Conservation (phyloP, 2,797 vertebrate genomes). For the Glyptemys insculpta region DNA sequence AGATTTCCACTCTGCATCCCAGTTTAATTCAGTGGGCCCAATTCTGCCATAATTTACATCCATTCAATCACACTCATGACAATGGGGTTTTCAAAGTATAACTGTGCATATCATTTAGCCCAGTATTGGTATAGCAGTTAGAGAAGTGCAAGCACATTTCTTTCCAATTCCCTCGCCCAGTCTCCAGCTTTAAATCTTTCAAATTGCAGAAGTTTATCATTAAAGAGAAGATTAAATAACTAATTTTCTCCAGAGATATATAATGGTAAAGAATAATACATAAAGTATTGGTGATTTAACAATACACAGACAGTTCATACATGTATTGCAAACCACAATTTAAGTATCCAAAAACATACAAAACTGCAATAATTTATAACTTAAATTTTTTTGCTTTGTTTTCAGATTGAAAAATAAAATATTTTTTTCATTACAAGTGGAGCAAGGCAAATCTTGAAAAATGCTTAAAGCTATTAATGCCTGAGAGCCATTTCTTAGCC, state of each 20-base stretch:
- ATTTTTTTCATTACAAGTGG: slow-evolving; percentile 52
- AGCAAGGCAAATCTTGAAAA: slow-evolving; percentile 22
- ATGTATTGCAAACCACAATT: slow-evolving; percentile 62
- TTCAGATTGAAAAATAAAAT: slow-evolving; percentile 46
- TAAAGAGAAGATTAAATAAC: slow-evolving; percentile 61
- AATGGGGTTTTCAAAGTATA: background rate
- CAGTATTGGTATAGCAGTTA: background rate
- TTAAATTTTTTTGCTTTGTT: slow-evolving; percentile 48
- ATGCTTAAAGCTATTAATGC: background rate
- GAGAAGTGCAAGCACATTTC: background rate
- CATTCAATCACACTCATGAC: background rate
- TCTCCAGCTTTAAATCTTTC: slow-evolving; percentile 35
- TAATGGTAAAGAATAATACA: slow-evolving; percentile 63
- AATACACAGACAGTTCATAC: slow-evolving; percentile 51
- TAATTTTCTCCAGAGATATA: slow-evolving; percentile 64
- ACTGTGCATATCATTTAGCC: background rate
- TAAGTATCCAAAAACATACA: slow-evolving; percentile 48
- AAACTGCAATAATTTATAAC: slow-evolving; percentile 56
- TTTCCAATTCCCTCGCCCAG: background rate
- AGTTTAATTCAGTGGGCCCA: background rate
- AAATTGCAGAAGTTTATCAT: slow-evolving; percentile 63
- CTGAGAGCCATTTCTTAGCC: slow-evolving; percentile 1
- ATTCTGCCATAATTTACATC: background rate
- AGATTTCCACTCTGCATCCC: background rate
- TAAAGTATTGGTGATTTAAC: slow-evolving; percentile 68